Evolutionary conservation across 2,888 invertebrate species (phyloP).

Genomic region (Sesia apiformis): DNA sequence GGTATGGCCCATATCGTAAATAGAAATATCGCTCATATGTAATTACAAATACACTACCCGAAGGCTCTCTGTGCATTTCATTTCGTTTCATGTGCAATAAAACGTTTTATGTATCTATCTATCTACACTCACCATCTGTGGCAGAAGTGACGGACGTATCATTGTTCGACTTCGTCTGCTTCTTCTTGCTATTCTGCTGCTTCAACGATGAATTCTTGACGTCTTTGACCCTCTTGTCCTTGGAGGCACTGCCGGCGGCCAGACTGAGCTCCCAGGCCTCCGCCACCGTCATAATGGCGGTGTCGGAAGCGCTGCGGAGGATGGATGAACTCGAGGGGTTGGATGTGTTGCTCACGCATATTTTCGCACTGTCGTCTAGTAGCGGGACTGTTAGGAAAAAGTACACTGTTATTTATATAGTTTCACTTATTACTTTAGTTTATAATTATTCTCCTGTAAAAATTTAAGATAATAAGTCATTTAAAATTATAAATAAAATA

Average conservation of each 20-base stretch:
- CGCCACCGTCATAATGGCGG: slow-evolving; percentile 86
- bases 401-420: not conserved
- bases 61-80: no score
- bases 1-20: no score
- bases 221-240: slow-evolving; percentile 91
- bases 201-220: slow-evolving; percentile 78
- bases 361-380: slow-evolving; percentile 38
- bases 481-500: no score
- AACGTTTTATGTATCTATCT: no score
- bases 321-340: slow-evolving; percentile 61
- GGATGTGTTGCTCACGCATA: slow-evolving; percentile 19
- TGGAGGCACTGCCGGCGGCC: slow-evolving; percentile 89
- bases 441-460: no score
- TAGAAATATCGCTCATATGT: no score
- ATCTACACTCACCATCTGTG: slow-evolving; percentile 33
- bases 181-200: slow-evolving; percentile 52
- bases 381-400: slow-evolving; percentile 31
- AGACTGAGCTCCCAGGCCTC: slow-evolving; percentile 87
- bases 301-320: slow-evolving; percentile 79
- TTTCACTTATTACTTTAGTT: no score
- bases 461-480: no score
- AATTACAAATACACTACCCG: no score
- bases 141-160: slow-evolving; percentile 33
- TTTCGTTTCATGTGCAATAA: no score
- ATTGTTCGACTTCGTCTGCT: slow-evolving; percentile 36